These are phyloP conservation scores for Rhabdophis nuchalis DNA, from an alignment of 2,797 vertebrate species.

Conservation along the genomic window DNA sequence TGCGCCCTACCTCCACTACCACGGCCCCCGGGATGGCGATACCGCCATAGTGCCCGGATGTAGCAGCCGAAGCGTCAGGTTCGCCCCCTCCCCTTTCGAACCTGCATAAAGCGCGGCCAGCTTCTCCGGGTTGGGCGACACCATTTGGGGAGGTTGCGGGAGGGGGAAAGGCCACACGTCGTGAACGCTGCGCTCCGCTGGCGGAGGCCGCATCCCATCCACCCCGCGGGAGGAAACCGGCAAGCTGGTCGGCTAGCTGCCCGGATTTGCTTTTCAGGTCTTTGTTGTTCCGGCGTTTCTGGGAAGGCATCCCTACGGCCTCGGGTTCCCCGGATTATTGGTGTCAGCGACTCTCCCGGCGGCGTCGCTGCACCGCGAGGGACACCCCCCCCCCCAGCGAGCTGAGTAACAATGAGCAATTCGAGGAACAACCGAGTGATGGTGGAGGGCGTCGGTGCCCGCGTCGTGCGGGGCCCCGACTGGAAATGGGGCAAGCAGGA, in stretches of 20 bases:
- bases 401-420: conserved; percentile 83
- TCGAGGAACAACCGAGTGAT: conserved; percentile 96
- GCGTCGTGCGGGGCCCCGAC: conserved; percentile 93
- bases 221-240: neutral
- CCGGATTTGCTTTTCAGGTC: neutral
- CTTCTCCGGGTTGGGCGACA: conserved; percentile 17
- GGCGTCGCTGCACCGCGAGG: conserved; percentile 39
- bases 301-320: conserved; percentile 5
- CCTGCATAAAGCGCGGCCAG: conserved; percentile 36
- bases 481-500: conserved; percentile 99
- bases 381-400: conserved; percentile 14
- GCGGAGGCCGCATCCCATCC: neutral
- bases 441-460: conserved; percentile 98
- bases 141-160: neutral
- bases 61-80: conserved; percentile 46
- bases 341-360: conserved; percentile 41
- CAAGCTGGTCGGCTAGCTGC: neutral
- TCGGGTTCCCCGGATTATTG: conserved; percentile 24
- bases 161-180: neutral
- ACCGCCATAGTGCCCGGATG: conserved; percentile 60
- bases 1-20: neutral
- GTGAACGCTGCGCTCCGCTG: neutral
- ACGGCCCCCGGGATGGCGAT: neutral
- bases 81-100: conserved; percentile 33
- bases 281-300: neutral